Evolutionary conservation across 2,797 vertebrate genomes (phyloP), one percentile per base, ranked within the genome.

Genomic region (Chromobotia macracanthus): DNA sequence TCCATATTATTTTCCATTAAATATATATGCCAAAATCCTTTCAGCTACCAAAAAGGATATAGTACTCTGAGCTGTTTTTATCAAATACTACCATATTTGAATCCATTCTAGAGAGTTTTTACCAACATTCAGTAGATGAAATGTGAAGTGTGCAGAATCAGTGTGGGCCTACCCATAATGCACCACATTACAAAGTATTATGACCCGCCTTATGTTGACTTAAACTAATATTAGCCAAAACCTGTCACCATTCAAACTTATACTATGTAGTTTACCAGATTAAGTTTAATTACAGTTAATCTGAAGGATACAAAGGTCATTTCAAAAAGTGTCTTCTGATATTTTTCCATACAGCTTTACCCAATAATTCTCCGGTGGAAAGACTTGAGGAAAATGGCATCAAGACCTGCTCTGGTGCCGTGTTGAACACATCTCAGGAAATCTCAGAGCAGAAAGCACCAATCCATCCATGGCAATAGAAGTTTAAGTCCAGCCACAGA

Each of bases 331-430:
- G 10, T 13, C 10, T 77, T 23, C 9, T n/a, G 0, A 0, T 83
- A 18, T 2, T 21, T 80, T 83, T 50, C 3, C n/a, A 61, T 55
- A 72, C 88, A 93, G 90, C 84, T 70, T 82, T 72, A 1, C 72
- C 86, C 55, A 68, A 72, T 72, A 73, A 60, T 79, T 69, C 55
- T 0, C 23, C 77, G 48, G 84, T 85, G 25, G 90, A 91, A 71
- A 88, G 84, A 3, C 38, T 84, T 0, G 61, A 69, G 1, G 28
- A 72, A 0, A 80, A 72, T 23, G 74, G 72, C 35, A 77, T 56
- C 50, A 69, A 73, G 31, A 85, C 75, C 71, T 85, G 78, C 82
- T 48, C 55, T 13, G 28, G n/a, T 2, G 31, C 38, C 0, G 50
- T 64, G 18, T 12, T 28, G 51, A 77, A 80, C 63, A 10, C 41